Conservation (phyloP, 2,888 invertebrate species). For the Drosophila maculinotata region DNA sequence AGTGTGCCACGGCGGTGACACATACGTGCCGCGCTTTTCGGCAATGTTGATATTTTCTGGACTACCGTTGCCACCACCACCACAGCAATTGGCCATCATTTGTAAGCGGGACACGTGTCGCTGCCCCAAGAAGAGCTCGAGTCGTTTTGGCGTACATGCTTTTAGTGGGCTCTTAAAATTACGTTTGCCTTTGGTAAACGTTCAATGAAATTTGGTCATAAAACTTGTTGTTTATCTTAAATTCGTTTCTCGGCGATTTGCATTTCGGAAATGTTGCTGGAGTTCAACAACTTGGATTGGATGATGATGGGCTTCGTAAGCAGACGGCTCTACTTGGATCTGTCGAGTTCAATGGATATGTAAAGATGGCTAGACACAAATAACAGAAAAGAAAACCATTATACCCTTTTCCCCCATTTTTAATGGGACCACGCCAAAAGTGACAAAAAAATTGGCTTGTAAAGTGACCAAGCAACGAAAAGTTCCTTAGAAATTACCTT, state of each 20-base stretch:
- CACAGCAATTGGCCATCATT: slow-evolving; percentile 53
- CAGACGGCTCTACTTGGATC: background rate
- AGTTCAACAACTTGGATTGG: slow-evolving; percentile 60
- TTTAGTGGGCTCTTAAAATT: slow-evolving; percentile 30
- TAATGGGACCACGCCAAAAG: too few relatives aligned
- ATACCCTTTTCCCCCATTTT: too few relatives aligned
- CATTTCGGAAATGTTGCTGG: slow-evolving; percentile 51
- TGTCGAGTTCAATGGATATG: too few relatives aligned
- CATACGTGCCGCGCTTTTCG: slow-evolving; percentile 57
- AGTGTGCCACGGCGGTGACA: slow-evolving; percentile 62
- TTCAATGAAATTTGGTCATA: slow-evolving; percentile 72
- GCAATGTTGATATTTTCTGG: slow-evolving; percentile 59
- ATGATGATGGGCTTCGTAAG: background rate
- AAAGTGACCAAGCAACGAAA: too few relatives aligned
- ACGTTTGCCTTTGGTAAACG: slow-evolving; percentile 64
- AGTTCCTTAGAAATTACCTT: too few relatives aligned
- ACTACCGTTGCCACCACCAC: slow-evolving; percentile 63
- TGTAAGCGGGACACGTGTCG: slow-evolving; percentile 66
- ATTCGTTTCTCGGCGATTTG: slow-evolving; percentile 56
- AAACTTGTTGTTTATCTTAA: slow-evolving; percentile 70
- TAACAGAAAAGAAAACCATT: too few relatives aligned
- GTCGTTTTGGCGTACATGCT: slow-evolving; percentile 21
- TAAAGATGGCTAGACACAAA: too few relatives aligned
- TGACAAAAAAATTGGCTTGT: too few relatives aligned
- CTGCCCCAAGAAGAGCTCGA: slow-evolving; percentile 8